Percentiles rank a stretch among this genome's conserved stretches.
These are phyloP conservation scores for Protodeltote pygarga DNA, from an alignment of 2,888 invertebrate genomes.

Conservation along the genomic window DNA sequence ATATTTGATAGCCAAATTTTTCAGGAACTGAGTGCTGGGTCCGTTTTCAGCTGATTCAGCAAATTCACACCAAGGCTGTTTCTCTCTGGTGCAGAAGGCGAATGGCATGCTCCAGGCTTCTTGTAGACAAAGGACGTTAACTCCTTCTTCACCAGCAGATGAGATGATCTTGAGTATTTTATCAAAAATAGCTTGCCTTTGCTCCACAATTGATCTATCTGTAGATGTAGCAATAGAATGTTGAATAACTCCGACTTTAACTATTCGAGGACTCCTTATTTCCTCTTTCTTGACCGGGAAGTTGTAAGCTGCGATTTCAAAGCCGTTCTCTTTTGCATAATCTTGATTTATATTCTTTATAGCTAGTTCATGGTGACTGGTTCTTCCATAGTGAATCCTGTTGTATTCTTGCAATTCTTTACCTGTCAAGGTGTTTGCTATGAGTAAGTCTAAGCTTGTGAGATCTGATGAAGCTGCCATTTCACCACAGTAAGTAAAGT, in stretches of 20 bases:
- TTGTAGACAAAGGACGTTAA: conserved; percentile 97
- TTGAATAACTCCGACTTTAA: conserved; percentile 95
- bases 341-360: conserved; percentile 79
- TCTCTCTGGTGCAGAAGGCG: conserved; percentile 98
- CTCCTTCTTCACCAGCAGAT: conserved; percentile 91
- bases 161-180: conserved; percentile 92
- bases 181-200: conserved; percentile 92
- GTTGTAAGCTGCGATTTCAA: conserved; percentile 92
- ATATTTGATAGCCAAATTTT: conserved; percentile 91
- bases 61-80: conserved; percentile 98
- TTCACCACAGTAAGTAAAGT: not conserved
- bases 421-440: conserved; percentile 59
- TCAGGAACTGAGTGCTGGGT: conserved; percentile 93
- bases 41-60: conserved; percentile 96
- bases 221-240: conserved; percentile 93
- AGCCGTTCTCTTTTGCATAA: conserved; percentile 84
- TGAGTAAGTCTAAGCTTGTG: conserved; percentile 69
- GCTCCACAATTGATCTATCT: conserved; percentile 90
- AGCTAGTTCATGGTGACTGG: conserved; percentile 83
- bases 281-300: conserved; percentile 91
- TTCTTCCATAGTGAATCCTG: conserved; percentile 92
- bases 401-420: conserved; percentile 89
- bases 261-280: conserved; percentile 89
- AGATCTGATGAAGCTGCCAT: conserved; percentile 67
- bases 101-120: conserved; percentile 99